Conservation (phyloP, 2,888 invertebrate genomes). For the Xestia sexstrigata region DNA sequence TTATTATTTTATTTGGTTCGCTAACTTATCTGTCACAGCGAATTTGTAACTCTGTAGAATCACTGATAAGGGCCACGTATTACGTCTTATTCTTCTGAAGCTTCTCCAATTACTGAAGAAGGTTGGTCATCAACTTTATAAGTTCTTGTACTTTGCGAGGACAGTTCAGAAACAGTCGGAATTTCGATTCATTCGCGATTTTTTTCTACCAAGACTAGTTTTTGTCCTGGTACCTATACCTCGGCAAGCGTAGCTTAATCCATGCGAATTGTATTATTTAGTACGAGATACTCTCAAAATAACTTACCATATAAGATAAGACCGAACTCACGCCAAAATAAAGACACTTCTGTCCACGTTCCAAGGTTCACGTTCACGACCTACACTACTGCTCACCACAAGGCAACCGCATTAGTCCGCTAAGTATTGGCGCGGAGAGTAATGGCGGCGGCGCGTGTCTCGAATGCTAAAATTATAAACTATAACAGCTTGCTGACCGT, state of each 20-base stretch:
- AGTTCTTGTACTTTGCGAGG: neutral
- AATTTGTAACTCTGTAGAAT: neutral
- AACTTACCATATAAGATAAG: neutral
- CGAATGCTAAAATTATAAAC: slow-evolving; percentile 54
- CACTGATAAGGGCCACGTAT: neutral
- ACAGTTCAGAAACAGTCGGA: neutral
- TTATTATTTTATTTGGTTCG: neutral
- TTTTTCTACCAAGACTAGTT: neutral
- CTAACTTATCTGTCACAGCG: neutral
- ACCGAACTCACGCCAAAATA: neutral
- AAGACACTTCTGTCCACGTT: neutral
- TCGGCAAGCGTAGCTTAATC: neutral
- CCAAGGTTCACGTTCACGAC: slow-evolving; percentile 8
- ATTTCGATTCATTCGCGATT: neutral
- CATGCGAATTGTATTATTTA: neutral
- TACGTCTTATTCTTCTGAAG: neutral
- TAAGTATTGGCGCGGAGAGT: slow-evolving; percentile 49
- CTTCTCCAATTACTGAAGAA: neutral
- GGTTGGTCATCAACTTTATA: neutral
- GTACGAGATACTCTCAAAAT: neutral
- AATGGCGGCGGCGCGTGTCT: slow-evolving; percentile 51
- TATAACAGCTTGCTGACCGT: slow-evolving; percentile 46
- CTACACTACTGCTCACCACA: slow-evolving; percentile 11
- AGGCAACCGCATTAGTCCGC: slow-evolving; percentile 45
- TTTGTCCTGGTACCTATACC: neutral